These are phyloP conservation scores for Toxonevra muliebris DNA, from an alignment of 2,888 invertebrate genomes.

Conservation along the genomic window DNA sequence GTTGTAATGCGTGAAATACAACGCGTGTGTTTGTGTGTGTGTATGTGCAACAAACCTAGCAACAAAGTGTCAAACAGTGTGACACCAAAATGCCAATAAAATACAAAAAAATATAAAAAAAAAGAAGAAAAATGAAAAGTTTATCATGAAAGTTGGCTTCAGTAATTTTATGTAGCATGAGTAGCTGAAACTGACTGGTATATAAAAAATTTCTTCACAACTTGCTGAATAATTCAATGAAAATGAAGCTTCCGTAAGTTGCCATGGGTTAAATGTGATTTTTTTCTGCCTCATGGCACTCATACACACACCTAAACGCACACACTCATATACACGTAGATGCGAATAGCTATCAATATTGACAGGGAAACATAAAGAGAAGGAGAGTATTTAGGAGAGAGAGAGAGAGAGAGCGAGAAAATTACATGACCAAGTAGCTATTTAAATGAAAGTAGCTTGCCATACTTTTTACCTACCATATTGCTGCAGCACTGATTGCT, in stretches of 20 bases:
- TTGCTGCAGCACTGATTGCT: too few relatives aligned
- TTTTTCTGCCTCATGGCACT: conserved; percentile 4
- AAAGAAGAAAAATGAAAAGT: conserved; percentile 1
- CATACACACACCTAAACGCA: neutral
- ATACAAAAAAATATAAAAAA: conserved; percentile 18
- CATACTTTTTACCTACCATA: too few relatives aligned
- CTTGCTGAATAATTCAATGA: conserved; percentile 54
- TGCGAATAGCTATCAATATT: too few relatives aligned
- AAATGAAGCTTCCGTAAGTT: conserved; percentile 39
- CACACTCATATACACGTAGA: neutral
- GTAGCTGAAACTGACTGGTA: neutral
- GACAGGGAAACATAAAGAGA: too few relatives aligned
- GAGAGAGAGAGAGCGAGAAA: neutral
- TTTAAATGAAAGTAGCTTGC: too few relatives aligned
- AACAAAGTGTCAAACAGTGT: conserved; percentile 5
- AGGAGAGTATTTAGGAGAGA: too few relatives aligned
- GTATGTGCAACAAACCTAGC: neutral
- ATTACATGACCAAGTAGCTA: neutral
- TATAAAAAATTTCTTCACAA: conserved; percentile 38
- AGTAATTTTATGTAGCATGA: neutral
- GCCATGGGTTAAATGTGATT: conserved; percentile 37
- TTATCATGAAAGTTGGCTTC: conserved; percentile 23
- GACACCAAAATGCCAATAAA: neutral
- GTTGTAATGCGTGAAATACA: conserved; percentile 2
- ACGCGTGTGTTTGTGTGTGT: neutral